Conservation (phyloP, 2,797 vertebrate species). For the Eurystomus glaucurus region DNA sequence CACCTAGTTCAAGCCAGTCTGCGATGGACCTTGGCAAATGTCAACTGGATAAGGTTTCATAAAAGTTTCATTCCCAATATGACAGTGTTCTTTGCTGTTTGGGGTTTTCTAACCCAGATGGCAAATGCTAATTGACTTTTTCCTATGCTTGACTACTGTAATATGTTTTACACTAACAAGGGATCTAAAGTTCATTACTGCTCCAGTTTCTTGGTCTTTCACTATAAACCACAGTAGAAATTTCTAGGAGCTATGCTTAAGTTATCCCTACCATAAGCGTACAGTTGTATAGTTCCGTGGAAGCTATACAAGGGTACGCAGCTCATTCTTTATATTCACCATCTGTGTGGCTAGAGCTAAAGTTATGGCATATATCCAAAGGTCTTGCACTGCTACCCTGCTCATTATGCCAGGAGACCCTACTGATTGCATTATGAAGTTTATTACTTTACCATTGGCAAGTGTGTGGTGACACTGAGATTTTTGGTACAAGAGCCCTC, state of each 20-base stretch:
- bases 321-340: background rate
- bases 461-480: background rate
- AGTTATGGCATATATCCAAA: background rate
- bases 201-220: background rate
- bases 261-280: background rate
- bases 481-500: background rate
- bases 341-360: background rate
- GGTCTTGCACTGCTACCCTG: background rate
- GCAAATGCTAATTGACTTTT: background rate
- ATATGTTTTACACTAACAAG: background rate
- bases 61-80: background rate
- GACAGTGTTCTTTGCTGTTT: background rate
- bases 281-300: background rate
- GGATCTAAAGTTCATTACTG: background rate
- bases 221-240: background rate
- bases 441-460: background rate
- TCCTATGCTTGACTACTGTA: background rate
- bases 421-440: background rate
- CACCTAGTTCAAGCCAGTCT: background rate
- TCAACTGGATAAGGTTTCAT: background rate
- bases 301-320: background rate
- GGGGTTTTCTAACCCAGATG: background rate
- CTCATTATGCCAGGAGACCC: background rate
- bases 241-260: background rate
- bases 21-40: background rate